These are phyloP conservation scores for Lomographa bimaculata DNA, from an alignment of 2,888 invertebrate genomes.

Conservation along the genomic window DNA sequence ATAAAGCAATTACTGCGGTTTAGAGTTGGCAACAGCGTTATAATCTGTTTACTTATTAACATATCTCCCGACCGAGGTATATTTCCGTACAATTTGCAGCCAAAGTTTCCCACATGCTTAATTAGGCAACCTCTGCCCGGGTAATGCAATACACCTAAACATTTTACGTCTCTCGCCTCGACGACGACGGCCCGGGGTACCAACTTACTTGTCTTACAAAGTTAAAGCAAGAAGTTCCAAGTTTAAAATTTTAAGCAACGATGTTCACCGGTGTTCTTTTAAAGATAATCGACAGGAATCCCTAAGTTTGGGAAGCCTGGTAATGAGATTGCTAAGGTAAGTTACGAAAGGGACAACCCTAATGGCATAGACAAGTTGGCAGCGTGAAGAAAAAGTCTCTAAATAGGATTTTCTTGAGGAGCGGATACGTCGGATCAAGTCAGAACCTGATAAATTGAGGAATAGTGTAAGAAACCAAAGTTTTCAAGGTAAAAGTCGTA, in stretches of 20 bases:
- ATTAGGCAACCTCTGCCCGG: slow-evolving; percentile 12
- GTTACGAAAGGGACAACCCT: slow-evolving; percentile 2
- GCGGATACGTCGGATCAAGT: too few relatives aligned
- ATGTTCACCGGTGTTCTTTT: slow-evolving; percentile 21
- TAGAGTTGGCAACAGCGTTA: too few relatives aligned
- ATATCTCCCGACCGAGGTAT: not conserved
- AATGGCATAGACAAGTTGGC: slow-evolving; percentile 12
- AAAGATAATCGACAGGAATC: slow-evolving; percentile 29
- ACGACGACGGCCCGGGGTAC: not conserved
- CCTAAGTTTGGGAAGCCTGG: slow-evolving; percentile 8
- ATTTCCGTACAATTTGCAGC: slow-evolving; percentile 11
- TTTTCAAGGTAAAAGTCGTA: too few relatives aligned
- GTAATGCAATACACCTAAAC: slow-evolving; percentile 16
- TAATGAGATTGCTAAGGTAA: slow-evolving; percentile 14
- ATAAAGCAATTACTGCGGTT: too few relatives aligned
- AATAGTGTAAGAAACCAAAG: too few relatives aligned
- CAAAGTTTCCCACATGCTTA: slow-evolving; percentile 20
- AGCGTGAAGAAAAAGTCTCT: not conserved
- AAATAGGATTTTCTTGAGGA: too few relatives aligned
- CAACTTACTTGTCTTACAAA: slow-evolving; percentile 4
- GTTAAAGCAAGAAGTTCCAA: slow-evolving; percentile 20
- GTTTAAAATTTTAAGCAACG: slow-evolving; percentile 23
- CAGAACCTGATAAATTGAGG: too few relatives aligned
- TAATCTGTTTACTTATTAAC: slow-evolving; percentile 6
- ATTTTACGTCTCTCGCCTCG: slow-evolving; percentile 19